A percentile compares a stretch with the other conserved stretches of the same genome.
phyloP scores from a whole-genome alignment of 2,888 invertebrate species.

The Allolobophora icterica region DNA sequence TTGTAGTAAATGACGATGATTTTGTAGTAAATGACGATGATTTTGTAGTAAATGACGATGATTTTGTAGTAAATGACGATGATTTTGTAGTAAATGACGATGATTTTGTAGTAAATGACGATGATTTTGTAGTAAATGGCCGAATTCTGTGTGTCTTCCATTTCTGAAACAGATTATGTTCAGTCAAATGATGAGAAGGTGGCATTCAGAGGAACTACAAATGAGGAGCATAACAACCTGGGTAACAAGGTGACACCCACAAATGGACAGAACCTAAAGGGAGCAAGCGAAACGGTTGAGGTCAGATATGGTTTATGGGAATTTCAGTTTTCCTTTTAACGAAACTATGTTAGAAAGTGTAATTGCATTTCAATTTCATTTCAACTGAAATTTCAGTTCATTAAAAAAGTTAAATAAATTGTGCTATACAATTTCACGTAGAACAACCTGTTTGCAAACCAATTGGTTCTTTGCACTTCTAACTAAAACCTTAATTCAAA shows the following conservation, averaged over 20 bases:
- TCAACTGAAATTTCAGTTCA: background rate
- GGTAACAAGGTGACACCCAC: background rate
- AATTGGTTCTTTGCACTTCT: background rate
- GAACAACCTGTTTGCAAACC: background rate
- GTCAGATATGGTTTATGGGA: background rate
- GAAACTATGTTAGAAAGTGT: background rate
- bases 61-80: too few species aligned
- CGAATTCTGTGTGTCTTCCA: background rate
- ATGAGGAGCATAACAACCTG: conserved; percentile 11
- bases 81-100: too few species aligned
- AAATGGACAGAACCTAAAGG: conserved; percentile 25
- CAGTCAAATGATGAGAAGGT: conserved; percentile 10
- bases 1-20: too few species aligned
- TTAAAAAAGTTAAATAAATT: background rate
- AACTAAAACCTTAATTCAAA: background rate
- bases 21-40: too few species aligned
- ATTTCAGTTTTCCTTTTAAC: conserved; percentile 14
- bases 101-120: too few species aligned
- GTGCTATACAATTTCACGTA: background rate
- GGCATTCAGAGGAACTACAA: conserved; percentile 6
- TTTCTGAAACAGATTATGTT: background rate
- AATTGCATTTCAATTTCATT: background rate
- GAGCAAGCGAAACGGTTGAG: background rate
- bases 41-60: too few species aligned
- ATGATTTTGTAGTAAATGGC: background rate